Conservation (phyloP, 2,797 vertebrate genomes). For the Trachops cirrhosus region DNA sequence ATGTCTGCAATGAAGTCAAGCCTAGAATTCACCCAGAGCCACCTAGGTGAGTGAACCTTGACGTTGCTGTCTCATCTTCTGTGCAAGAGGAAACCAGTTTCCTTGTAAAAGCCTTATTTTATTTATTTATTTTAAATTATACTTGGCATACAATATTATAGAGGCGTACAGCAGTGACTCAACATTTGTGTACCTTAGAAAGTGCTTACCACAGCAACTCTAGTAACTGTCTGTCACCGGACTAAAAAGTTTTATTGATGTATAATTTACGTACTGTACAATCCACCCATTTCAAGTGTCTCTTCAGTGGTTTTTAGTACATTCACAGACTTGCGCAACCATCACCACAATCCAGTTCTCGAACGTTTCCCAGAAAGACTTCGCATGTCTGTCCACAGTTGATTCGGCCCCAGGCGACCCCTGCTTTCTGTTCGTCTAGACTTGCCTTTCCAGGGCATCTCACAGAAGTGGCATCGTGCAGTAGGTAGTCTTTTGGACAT, state of each 20-base stretch:
- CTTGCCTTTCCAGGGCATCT: background rate
- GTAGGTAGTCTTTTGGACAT: background rate
- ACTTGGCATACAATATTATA: background rate
- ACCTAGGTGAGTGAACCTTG: conserved; percentile 85
- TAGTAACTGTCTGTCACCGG: background rate
- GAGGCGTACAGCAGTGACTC: background rate
- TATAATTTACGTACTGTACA: background rate
- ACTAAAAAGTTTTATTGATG: background rate
- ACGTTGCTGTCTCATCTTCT: background rate
- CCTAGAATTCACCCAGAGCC: conserved; percentile 66
- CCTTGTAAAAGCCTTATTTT: background rate
- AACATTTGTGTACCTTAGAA: background rate
- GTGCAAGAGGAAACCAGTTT: background rate
- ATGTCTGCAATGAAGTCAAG: conserved; percentile 56
- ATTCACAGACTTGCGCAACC: background rate
- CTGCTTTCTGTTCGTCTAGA: background rate
- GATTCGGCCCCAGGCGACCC: background rate
- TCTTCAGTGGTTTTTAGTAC: background rate
- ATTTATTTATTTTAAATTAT: background rate
- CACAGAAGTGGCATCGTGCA: background rate
- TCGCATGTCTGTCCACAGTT: background rate
- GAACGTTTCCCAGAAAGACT: background rate
- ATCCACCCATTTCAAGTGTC: background rate
- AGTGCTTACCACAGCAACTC: background rate
- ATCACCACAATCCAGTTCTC: background rate